Base-by-base conservation (phyloP, 2,113 vertebrate species). In the Pelecanus crispus region DNA sequence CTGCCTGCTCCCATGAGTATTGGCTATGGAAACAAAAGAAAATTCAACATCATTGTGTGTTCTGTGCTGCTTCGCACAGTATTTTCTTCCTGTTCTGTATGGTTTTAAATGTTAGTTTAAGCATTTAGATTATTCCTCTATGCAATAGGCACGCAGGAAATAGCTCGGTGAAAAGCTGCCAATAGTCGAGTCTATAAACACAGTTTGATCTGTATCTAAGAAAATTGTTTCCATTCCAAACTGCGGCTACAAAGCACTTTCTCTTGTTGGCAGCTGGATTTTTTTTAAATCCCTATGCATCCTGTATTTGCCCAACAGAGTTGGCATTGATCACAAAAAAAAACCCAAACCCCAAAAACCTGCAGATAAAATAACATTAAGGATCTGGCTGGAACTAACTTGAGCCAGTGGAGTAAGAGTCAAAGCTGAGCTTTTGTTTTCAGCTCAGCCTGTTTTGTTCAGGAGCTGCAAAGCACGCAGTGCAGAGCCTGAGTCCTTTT, bases 151-250 rank as follows among this genome's bases (percentile, higher is more conserved):
- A 82, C 93, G 91, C 83, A 97, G 95, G 96, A 97, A 97, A 95
- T 87, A 73, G 90, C 86, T 67, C 26, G 3, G 78, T 89, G 90
- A 97, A 97, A 95, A 96, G 92, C 94, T 97, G 89, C 92, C 94
- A 97, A 72, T 93, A 90, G 67, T 55, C 24, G 53, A 66, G 88
- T 92, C 96, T 95, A 96, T 92, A 95, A 95, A 93, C 92, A 97
- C 87, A 86, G 80, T 95, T 97, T 96, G 95, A 97, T 97, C 94
- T 86, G 29, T 97, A 94, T 94, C 92, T 96, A 92, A 88, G 84
- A 95, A 97, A 96, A 96, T 81, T 86, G 94, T 90, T 97, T 97
- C 94, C 92, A 95, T 92, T 97, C 92, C 91, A 95, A 95, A 81
- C 74, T 47, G 66, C 93, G 72, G 91, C 81, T 88, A 92, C 94